These are phyloP conservation scores for Pogonomyrmex californicus DNA, from an alignment of 1,140 invertebrate species.

Conservation along the genomic window DNA sequence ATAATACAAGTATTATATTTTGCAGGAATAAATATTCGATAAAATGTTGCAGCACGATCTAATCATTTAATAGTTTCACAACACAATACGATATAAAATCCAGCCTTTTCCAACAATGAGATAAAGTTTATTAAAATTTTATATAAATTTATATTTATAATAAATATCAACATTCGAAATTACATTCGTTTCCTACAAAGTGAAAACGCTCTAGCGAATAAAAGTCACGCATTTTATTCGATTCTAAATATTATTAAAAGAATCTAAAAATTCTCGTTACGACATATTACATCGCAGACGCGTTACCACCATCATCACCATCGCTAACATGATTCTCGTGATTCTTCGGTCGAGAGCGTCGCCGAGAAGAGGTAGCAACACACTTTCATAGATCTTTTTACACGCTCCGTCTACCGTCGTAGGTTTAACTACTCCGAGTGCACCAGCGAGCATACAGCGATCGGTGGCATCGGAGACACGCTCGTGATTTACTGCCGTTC, in stretches of 20 bases:
- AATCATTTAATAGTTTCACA: neutral
- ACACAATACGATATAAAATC: conserved; percentile 13
- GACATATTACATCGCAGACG: neutral
- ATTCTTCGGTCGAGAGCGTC: neutral
- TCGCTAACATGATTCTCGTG: neutral
- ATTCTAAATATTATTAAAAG: neutral
- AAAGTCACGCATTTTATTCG: neutral
- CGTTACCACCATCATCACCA: neutral
- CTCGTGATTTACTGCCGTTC: conserved; percentile 34
- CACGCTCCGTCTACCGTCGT: neutral
- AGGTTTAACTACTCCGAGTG: conserved; percentile 17
- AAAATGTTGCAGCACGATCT: conserved; percentile 9
- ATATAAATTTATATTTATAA: too few relatives aligned
- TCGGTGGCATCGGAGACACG: neutral
- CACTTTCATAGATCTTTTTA: neutral
- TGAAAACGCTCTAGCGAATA: conserved; percentile 1
- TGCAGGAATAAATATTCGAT: neutral
- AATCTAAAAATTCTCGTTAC: neutral
- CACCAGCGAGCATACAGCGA: neutral
- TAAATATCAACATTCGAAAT: neutral
- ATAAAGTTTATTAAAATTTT: neutral
- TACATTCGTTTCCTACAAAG: conserved; percentile 28
- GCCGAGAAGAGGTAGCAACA: neutral
- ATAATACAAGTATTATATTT: neutral
- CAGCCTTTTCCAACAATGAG: neutral